Evolutionary conservation across 1,140 invertebrate genomes (phyloP), one percentile per base, ranked within the genome.

Genomic region (Drosophila lini): DNA sequence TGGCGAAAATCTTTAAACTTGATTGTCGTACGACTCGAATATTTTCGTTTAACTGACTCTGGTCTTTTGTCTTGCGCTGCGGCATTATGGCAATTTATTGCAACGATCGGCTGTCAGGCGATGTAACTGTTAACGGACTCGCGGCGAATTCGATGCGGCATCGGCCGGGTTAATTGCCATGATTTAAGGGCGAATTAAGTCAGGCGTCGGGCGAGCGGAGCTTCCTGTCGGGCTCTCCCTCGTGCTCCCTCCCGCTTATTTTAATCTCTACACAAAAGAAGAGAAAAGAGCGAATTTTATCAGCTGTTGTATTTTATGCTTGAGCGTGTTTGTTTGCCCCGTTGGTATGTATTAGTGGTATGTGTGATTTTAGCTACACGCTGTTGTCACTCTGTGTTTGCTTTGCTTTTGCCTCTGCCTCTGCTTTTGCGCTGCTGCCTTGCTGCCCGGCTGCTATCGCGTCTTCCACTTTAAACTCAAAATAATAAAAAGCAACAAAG

Each of bases 401-500:
- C 63, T 73, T 80, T 69, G 74, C 76, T 59, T 47, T 48, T 73
- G 63, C 59, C 57, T 53, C 25, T 65, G 65, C 52, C 28, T 53
- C 38, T 56, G 60, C 50, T 15, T 53, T 53, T 53, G 52, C 52
- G 19, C 59, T 68, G 57, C 58, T 45, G 47, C 57, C 52, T 28
- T 28, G 22, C 44, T 25, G 45, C 47, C 36, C 15, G 47, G 47
- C 62, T 62, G 83, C 78, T 86, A 88, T 88, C 82, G 82, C 50
- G 52, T 88, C 83, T 80, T 80, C 83, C 60, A 86, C 76, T 80
- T 80, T 25, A 77, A 56, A 83, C 83, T 65, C 57, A 74, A 82
- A 74, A 71, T 78, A 81, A 85, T 81, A 88, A 90, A 90, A 90
- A 78, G 81, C 78, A 86, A 86, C 86, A 81, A 82, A 70, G 70